Conservation (phyloP, 1,140 invertebrate genomes). For the Aphidius ervi region DNA sequence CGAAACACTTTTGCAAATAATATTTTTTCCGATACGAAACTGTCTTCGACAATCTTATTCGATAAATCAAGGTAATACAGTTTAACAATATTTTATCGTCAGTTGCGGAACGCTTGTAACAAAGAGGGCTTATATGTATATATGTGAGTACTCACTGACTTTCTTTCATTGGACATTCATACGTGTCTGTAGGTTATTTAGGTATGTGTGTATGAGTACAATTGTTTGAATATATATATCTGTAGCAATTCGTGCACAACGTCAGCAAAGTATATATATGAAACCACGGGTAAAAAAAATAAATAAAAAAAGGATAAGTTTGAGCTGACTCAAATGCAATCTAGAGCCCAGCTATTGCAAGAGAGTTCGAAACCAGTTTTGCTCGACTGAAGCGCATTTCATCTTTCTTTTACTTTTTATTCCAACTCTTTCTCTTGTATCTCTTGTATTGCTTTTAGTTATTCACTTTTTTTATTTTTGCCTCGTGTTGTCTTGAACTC, state of each 20-base stretch:
- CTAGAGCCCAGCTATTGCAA: too few species aligned
- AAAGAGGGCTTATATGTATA: neutral
- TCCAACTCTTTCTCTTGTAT: slow-evolving; percentile 8
- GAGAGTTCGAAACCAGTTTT: slow-evolving; percentile 32
- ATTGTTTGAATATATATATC: neutral
- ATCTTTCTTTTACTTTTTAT: slow-evolving; percentile 12
- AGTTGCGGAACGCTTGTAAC: neutral
- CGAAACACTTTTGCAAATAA: neutral
- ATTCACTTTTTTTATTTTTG: too few species aligned
- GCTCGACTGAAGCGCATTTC: slow-evolving; percentile 25
- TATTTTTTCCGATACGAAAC: slow-evolving; percentile 14
- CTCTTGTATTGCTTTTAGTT: too few species aligned
- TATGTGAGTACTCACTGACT: neutral
- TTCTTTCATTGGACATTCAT: neutral
- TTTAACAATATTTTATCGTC: slow-evolving; percentile 17
- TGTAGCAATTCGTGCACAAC: neutral
- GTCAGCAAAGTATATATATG: neutral
- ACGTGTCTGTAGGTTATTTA: too few species aligned
- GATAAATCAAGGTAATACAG: slow-evolving; percentile 30
- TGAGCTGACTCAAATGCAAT: too few species aligned
- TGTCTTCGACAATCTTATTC: slow-evolving; percentile 17
- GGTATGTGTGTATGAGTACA: neutral
- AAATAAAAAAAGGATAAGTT: too few species aligned
- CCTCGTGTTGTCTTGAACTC: slow-evolving; percentile 11
- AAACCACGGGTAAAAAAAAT: neutral